Conservation (phyloP, 2,888 invertebrate genomes). For the Drosophila buzzatii region DNA sequence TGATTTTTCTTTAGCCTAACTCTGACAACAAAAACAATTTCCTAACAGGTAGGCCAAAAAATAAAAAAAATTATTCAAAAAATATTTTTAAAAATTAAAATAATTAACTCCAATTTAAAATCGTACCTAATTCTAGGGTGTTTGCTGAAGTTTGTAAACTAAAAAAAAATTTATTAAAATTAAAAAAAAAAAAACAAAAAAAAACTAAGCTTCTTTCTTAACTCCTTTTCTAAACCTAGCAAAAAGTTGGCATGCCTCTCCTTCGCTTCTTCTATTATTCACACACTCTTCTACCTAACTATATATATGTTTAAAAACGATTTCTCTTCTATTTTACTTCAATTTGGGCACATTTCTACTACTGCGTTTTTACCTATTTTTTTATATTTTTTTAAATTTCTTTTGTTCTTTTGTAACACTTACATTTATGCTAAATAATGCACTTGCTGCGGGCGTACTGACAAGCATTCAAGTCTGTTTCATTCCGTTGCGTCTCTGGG, state of each 20-base stretch:
- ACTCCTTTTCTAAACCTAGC: not conserved
- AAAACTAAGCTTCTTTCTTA: constrained; percentile 19
- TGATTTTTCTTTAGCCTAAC: constrained; percentile 46
- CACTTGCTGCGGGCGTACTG: constrained; percentile 20
- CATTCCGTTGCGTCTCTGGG: constrained; percentile 4
- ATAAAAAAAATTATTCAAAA: constrained; percentile 13
- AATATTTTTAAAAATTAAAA: not conserved
- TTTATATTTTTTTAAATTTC: not conserved
- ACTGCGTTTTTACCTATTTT: not conserved
- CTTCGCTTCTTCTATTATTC: not conserved
- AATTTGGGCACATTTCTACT: constrained; percentile 25
- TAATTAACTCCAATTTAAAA: constrained; percentile 28
- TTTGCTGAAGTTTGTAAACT: constrained; percentile 43
- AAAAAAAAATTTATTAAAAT: constrained; percentile 6
- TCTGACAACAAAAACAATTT: constrained; percentile 37
- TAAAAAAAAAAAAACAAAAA: not conserved
- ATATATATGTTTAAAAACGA: not conserved
- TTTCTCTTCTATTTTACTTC: constrained; percentile 14
- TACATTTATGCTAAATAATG: constrained; percentile 29
- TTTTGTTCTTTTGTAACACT: constrained; percentile 6
- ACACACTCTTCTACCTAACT: constrained; percentile 5
- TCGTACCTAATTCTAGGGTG: constrained; percentile 52
- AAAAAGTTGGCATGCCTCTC: constrained; percentile 42
- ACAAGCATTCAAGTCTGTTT: constrained; percentile 1
- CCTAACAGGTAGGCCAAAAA: constrained; percentile 58